Base-by-base conservation (phyloP, 2,113 vertebrate genomes). In the Sapayoa aenigma region DNA sequence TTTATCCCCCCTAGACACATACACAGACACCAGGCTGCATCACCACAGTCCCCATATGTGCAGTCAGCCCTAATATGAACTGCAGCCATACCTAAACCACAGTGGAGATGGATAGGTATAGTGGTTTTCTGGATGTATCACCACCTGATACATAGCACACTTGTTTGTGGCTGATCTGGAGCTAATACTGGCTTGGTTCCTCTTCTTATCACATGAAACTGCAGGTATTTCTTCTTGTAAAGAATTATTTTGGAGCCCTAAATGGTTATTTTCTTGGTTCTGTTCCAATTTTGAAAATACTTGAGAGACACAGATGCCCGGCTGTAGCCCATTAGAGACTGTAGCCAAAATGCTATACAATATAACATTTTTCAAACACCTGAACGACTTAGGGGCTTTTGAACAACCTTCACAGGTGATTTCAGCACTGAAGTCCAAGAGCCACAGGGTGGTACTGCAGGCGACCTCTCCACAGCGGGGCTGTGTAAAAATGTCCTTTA, bases 31-130 rank as follows among this genome's bases (percentile, higher is more conserved):
- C 39, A 60, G 53, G 53, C 72, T 35, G 53, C 66, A 46, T 24
- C 0, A 3, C 58, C 55, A 24, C 1, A 1, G 21, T 9, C 31
- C 35, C 41, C 41, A 50, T 14, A 16, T 0, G 2, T 28, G 21
- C 56, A 50, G 33, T 35, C 15, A 59, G 53, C 77, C 47, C 33
- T 23, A 13, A 9, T 10, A 12, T 3, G 17, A 67, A 39, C 75
- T 56, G 59, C 59, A 78, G 66, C 25, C 28, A 13, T 52, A 22
- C 56, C 46, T 65, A 49, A 28, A 28, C 31, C 35, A 12, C 31
- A 39, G 42, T 3, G 3, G 27, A 56, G 46, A 74, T 20, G 2
- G 6, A 37, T 0, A 37, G 44, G 23, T 14, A 22, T 4, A 17
- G 37, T 2, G 6, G 44, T 69, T 15, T 18, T 62, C 49, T 24